phyloP scores from a whole-genome alignment of 2,113 vertebrate species.

The Syngnathus floridae region DNA sequence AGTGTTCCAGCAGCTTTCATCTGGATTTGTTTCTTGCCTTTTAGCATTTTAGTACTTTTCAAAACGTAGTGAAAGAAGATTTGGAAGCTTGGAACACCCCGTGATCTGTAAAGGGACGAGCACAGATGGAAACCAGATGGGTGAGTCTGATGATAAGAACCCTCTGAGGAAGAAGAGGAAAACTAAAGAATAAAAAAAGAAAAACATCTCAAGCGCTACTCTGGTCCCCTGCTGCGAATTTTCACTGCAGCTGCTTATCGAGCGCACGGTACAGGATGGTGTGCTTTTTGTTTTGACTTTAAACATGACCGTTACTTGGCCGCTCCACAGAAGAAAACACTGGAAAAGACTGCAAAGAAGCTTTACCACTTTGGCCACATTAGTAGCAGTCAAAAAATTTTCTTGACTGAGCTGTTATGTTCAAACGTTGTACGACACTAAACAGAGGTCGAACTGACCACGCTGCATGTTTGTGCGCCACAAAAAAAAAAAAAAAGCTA shows the following conservation, averaged over 20 bases:
- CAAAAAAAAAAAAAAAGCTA: background rate
- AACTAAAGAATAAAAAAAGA: background rate
- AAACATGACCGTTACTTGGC: background rate
- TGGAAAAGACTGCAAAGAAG: conserved; percentile 14
- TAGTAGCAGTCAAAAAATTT: background rate
- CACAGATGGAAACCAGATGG: conserved; percentile 55
- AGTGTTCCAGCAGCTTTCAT: conserved; percentile 4
- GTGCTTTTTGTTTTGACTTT: conserved; percentile 4
- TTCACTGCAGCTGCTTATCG: background rate
- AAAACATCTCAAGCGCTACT: conserved; percentile 30
- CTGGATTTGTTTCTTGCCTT: background rate
- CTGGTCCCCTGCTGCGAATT: conserved; percentile 22
- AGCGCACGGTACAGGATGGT: background rate
- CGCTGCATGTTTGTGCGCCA: conserved; percentile 11
- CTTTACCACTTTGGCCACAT: conserved; percentile 6
- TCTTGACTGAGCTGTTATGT: background rate
- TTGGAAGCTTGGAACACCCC: background rate
- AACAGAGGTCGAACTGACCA: conserved; percentile 4
- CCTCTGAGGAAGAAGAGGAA: conserved; percentile 18
- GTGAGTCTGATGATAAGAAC: conserved; percentile 47
- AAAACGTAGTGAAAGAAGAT: background rate
- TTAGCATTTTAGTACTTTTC: background rate
- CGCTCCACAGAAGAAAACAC: background rate
- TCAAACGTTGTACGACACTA: background rate
- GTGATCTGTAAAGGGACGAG: conserved; percentile 9